phyloP scores from a whole-genome alignment of 2,797 vertebrate species.

The Malurus leucopterus region DNA sequence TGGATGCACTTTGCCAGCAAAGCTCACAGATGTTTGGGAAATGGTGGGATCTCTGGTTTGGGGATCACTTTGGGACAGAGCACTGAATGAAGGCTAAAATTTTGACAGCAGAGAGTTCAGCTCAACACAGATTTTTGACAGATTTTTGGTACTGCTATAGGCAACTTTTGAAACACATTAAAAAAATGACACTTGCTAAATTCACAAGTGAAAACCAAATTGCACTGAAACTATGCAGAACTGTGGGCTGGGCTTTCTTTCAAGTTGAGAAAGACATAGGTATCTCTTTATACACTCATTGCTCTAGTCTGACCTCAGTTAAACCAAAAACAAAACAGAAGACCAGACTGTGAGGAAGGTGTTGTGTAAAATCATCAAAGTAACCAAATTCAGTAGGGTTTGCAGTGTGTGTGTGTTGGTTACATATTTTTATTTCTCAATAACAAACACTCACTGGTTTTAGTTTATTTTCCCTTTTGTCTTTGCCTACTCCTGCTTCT shows the following conservation, averaged over 20 bases:
- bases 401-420: neutral
- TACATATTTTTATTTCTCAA: neutral
- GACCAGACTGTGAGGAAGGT: neutral
- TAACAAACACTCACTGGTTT: neutral
- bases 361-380: neutral
- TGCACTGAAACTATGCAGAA: neutral
- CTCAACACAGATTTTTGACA: neutral
- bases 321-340: neutral
- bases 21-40: neutral
- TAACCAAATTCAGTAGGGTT: neutral
- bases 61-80: neutral
- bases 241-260: neutral
- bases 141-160: neutral
- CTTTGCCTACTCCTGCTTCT: neutral
- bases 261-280: neutral
- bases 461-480: neutral
- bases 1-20: neutral
- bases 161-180: neutral
- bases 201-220: neutral
- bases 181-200: neutral
- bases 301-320: neutral
- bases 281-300: neutral
- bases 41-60: neutral
- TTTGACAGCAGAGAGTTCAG: neutral
- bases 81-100: neutral